Evolutionary conservation across 2,797 vertebrate species (phyloP).

Genomic region (Silurus lanzhouensis): DNA sequence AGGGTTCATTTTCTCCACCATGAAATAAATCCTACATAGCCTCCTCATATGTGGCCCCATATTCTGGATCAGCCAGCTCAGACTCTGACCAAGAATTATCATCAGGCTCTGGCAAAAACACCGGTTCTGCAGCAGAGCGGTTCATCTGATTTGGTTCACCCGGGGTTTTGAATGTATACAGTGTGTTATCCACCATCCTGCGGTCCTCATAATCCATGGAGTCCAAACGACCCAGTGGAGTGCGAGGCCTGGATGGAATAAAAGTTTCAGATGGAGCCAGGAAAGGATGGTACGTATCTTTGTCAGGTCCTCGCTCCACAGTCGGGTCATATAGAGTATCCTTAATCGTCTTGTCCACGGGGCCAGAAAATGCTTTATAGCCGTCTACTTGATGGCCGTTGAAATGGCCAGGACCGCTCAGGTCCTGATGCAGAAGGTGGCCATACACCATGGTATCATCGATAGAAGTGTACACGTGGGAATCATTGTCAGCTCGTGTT

Average conservation of each 20-base stretch:
- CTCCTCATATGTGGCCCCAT: slow-evolving; percentile 29
- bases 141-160: slow-evolving; percentile 68
- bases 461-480: slow-evolving; percentile 87
- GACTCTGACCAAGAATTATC: slow-evolving; percentile 6
- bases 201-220: slow-evolving; percentile 75
- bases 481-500: slow-evolving; percentile 77
- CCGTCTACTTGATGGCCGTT: slow-evolving; percentile 76
- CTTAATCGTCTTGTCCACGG: slow-evolving; percentile 65
- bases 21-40: not conserved
- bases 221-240: slow-evolving; percentile 68
- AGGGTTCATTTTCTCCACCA: not conserved
- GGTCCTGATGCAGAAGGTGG: slow-evolving; percentile 74
- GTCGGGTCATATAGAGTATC: slow-evolving; percentile 55
- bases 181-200: slow-evolving; percentile 78
- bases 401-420: slow-evolving; percentile 54
- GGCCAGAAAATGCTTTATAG: slow-evolving; percentile 83
- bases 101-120: slow-evolving; percentile 30
- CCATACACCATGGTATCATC: slow-evolving; percentile 86
- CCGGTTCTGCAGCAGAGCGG: slow-evolving; percentile 56
- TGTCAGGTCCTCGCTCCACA: slow-evolving; percentile 59
- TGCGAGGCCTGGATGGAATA: slow-evolving; percentile 77
- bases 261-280: slow-evolving; percentile 73
- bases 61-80: not conserved
- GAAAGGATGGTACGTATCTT: slow-evolving; percentile 78
- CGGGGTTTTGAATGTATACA: slow-evolving; percentile 80